Evolutionary conservation across 2,113 vertebrate genomes (phyloP), one percentile per base, ranked within the genome.

Genomic region (Callipepla squamata): DNA sequence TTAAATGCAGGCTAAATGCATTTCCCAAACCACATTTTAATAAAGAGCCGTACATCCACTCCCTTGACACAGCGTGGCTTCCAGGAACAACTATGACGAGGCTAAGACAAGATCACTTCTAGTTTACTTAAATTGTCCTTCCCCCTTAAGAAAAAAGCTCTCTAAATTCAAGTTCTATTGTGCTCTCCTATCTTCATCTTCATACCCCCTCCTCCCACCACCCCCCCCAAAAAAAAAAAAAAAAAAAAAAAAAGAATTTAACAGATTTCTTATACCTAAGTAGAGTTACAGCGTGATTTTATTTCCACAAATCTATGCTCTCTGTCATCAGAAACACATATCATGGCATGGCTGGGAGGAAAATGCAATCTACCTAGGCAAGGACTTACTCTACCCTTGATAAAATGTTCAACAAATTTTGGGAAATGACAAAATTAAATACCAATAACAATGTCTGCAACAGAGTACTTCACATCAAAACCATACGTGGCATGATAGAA

Each of bases 401-500:
- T 40, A 86, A 94, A 90, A 74, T 10, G 12, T 53, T 65, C 53
- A 58, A n/a, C 1, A 4, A 57, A 53, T 59, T 76, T 93, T 14
- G 4, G 26, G 50, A 44, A 82, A 80, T 68, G 79, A 78, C 32
- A 76, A 61, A 92, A 86, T 90, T 75, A 90, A 91, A 87, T 4
- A 86, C 28, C 32, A 79, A 42, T 76, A 89, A 85, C 2, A 82
- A 48, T 44, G 67, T 26, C 58, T 53, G 23, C 61, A 75, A 80
- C 75, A 94, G 58, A 80, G 23, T 77, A 86, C 69, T 90, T 88
- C 62, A 80, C 11, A 84, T 45, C 25, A 45, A 92, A 91, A 93
- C 53, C 16, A 32, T 20, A 55, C n/a, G 38, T 0, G 5, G 42
- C 42, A 68, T 0, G 1, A 72, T 69, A 55, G 50, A 85, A 86